Evolutionary conservation across 23 tunicate species (phyloP).

Genomic region (Halocynthia aurantium): DNA sequence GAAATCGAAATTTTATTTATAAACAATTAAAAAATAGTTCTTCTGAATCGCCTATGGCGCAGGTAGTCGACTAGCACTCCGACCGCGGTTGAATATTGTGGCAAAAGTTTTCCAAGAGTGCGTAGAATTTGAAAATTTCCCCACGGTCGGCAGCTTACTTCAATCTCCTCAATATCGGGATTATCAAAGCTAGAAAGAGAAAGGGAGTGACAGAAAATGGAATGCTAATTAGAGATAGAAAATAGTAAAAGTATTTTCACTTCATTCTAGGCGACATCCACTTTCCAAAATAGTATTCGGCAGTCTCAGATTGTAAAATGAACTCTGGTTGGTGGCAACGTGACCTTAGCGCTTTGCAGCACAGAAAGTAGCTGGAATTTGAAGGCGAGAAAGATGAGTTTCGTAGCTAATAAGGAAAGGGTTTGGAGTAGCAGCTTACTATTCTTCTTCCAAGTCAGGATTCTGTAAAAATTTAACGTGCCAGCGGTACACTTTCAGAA

Average conservation of each 20-base stretch:
- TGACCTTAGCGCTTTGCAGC: constrained; percentile 46
- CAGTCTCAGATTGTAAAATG: constrained; percentile 43
- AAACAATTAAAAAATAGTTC: constrained; percentile 24
- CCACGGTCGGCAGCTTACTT: constrained; percentile 31
- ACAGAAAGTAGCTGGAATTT: constrained; percentile 34
- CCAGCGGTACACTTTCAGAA: constrained; percentile 43
- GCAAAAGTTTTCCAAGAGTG: constrained; percentile 36
- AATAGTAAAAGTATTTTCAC: not conserved
- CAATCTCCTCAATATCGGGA: constrained; percentile 39
- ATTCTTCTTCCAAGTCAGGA: constrained; percentile 54
- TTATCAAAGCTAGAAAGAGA: constrained; percentile 24
- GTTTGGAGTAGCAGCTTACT: constrained; percentile 7
- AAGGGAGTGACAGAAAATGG: not conserved
- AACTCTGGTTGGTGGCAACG: constrained; percentile 26
- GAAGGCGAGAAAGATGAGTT: no score
- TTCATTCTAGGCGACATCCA: constrained; percentile 33
- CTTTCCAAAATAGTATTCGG: constrained; percentile 36
- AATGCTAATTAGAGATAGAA: no score
- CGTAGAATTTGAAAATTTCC: constrained; percentile 43
- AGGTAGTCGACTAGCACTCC: constrained; percentile 42
- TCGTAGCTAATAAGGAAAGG: not conserved
- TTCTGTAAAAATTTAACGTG: constrained; percentile 31
- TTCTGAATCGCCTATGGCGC: constrained; percentile 40
- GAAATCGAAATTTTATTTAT: no score
- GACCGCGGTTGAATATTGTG: constrained; percentile 32